Evolutionary conservation across 1,140 invertebrate species (phyloP), one percentile per base, ranked within the genome.

Genomic region (Drosophila gunungcola): DNA sequence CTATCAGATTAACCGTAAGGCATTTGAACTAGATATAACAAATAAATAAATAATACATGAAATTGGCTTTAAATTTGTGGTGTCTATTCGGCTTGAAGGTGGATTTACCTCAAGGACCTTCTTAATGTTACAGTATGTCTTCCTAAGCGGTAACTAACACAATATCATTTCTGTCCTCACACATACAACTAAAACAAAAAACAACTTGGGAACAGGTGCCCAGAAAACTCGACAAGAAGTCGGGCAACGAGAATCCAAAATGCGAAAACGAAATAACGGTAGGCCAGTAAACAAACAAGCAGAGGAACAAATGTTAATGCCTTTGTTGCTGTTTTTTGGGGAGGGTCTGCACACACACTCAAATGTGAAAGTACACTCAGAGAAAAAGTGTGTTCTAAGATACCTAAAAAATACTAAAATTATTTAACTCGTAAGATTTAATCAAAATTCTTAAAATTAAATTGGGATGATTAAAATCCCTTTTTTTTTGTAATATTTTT

Each of bases 171-270:
- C 27, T 39, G 21, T 49, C 16, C 45, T 73, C 49, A 82, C 80
- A 79, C 79, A 78, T 62, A 80, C 79, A 83, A 70, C 69, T 72
- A 80, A 63, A 80, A 85, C 81, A 80, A 80, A 73, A 77, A 77
- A 69, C 73, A 69, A 64, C 53, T 46, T 46, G 45, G 13, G 82
- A 84, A 77, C 81, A 84, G 81, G 81, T 62, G 67, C 73, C 5
- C 81, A 84, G 79, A 68, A 82, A 63, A 25, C 25, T 39, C 36
- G n/a, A 48, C 51, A 56, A 63, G 67, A 49, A n/a, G 43, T 25
- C 41, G 32, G 21, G 16, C 36, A 42, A 51, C 46, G 32, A 25
- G 43, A 38, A 73, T 7, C 36, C 46, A 39, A 67, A 54, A 36
- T 51, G 34, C 57, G 41, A 73, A 62, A 67, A 12, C 58, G 39